Evolutionary conservation across 2,888 invertebrate species (phyloP), one percentile per base, ranked within the genome.

Genomic region (Cacoxenus indagator): DNA sequence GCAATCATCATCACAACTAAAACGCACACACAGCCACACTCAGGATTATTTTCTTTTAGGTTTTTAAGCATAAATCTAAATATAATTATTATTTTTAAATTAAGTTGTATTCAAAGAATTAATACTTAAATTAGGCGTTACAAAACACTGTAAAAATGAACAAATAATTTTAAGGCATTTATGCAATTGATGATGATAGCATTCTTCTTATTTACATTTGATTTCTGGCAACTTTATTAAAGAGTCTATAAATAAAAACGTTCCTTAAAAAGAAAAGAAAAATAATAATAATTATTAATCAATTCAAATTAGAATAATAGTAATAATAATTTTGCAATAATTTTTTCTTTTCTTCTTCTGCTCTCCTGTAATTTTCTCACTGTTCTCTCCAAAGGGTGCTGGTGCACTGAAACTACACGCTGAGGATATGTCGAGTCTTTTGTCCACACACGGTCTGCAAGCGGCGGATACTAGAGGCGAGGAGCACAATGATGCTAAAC

Each of bases 361-460:
- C 64, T 65, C 48, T 61, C 24, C 64, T n/a, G n/a, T n/a, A n/a
- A n/a, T 26, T 37, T 55, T 31, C 8, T 46, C 6, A 17, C 27
- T 59, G 6, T 59, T 19, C 61, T 64, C 46, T 59, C 26, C 62
- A 68, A 45, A 80, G 80, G 77, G 75, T 69, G 81, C 82, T 72
- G 85, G 84, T 67, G 82, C 86, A 70, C 75, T 88, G 68, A 87
- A 87, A 80, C 76, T 88, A 77, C 86, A 88, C 78, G 89, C 91
- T 70, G 91, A 91, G 75, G 90, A 92, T 76, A 91, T 92, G 91
- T 91, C 92, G 59, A 89, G 90, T 67, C 89, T 92, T 87, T 86
- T 92, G 83, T 90, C 91, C 66, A 90, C 91, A 74, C 92, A 92
- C 82, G 89, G 90, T 68, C 88, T 92, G 75, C 90, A 90, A 81